phyloP scores from a whole-genome alignment of 2,113 vertebrate species.

The Microcebus murinus region DNA sequence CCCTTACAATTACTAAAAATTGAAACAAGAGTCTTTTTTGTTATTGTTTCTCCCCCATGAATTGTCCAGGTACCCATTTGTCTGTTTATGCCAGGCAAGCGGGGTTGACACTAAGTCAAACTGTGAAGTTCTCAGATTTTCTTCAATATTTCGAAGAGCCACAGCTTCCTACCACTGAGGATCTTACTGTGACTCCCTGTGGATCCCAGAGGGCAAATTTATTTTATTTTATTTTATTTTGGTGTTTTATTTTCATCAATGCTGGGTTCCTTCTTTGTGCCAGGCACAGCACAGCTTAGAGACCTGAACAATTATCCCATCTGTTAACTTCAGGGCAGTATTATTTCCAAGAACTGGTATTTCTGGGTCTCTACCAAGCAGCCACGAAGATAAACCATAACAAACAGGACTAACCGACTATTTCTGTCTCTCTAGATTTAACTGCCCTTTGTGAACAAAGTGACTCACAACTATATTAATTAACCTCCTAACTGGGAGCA shows the following conservation, averaged over 20 bases:
- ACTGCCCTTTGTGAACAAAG: conserved; percentile 44
- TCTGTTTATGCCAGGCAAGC: not conserved
- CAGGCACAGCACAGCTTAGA: not conserved
- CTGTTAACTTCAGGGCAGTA: not conserved
- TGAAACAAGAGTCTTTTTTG: not conserved
- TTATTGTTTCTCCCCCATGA: not conserved
- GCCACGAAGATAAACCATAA: conserved; percentile 39
- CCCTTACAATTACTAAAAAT: not conserved
- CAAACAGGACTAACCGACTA: conserved; percentile 11
- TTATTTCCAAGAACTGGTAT: conserved; percentile 60
- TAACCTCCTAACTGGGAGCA: not conserved
- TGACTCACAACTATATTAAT: conserved; percentile 38
- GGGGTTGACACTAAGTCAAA: not conserved
- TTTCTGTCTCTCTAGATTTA: conserved; percentile 26
- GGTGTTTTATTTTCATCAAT: not conserved
- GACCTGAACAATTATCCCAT: not conserved
- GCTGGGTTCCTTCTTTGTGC: not conserved
- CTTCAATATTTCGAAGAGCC: not conserved
- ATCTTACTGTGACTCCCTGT: not conserved
- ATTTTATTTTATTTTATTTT: not conserved
- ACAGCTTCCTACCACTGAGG: not conserved
- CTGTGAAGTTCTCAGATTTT: not conserved
- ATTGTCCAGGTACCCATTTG: not conserved
- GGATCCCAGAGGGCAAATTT: not conserved
- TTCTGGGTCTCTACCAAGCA: conserved; percentile 48